Conservation (phyloP, 2,797 vertebrate genomes). For the Trachops cirrhosus region DNA sequence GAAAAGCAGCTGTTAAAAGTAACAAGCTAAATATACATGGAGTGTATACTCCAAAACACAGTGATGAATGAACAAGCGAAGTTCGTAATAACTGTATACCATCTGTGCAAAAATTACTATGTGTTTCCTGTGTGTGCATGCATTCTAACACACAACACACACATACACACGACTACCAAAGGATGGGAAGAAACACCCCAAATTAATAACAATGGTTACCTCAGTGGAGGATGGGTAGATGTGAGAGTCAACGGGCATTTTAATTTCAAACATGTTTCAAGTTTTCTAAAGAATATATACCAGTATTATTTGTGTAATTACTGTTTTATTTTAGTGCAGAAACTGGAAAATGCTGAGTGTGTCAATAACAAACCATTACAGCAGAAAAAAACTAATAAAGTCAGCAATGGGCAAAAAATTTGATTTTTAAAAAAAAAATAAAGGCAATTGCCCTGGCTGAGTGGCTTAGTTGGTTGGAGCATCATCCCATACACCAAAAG, state of each 20-base stretch:
- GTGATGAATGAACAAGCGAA: background rate
- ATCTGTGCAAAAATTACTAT: background rate
- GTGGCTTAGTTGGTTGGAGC: too few relatives aligned
- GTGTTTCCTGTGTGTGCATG: background rate
- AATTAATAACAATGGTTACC: background rate
- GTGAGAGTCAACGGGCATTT: background rate
- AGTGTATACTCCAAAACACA: background rate
- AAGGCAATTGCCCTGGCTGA: too few relatives aligned
- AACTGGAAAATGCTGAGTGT: background rate
- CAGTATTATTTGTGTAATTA: background rate
- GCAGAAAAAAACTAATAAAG: background rate
- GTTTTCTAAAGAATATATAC: background rate
- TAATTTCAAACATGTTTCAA: background rate
- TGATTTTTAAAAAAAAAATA: background rate
- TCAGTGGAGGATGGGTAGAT: background rate
- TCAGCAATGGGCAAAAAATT: background rate
- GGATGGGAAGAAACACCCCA: background rate
- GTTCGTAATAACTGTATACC: background rate
- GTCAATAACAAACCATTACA: background rate
- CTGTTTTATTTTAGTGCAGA: background rate
- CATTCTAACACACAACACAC: background rate
- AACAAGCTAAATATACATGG: background rate
- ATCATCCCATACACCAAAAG: too few relatives aligned
- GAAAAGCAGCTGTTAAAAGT: background rate
- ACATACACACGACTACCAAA: background rate